Conservation (phyloP, 2,797 vertebrate species). For the Paguma larvata region DNA sequence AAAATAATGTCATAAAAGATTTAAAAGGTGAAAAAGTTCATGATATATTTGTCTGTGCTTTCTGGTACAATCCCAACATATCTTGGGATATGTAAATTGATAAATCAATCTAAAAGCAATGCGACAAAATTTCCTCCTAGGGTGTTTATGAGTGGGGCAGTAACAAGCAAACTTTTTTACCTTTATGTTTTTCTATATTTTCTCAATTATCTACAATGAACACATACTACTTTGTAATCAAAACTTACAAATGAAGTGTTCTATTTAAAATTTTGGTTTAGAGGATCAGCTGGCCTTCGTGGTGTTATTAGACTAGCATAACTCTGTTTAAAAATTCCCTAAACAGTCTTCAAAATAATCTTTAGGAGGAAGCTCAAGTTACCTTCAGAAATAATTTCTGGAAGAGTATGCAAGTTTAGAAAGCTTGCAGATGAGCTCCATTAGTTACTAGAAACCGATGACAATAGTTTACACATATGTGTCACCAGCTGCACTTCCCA, state of each 20-base stretch:
- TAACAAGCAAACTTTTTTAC: neutral
- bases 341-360: neutral
- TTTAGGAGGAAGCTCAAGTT: neutral
- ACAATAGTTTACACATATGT: neutral
- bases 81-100: neutral
- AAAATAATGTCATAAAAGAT: neutral
- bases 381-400: neutral
- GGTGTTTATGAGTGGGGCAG: neutral
- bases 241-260: neutral
- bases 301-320: neutral
- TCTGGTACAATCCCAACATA: neutral
- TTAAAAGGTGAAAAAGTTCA: neutral
- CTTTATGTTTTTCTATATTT: neutral
- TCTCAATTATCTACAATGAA: neutral
- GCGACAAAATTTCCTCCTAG: neutral
- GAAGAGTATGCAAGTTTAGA: neutral
- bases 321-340: constrained; percentile 4
- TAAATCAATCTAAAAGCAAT: neutral
- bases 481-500: neutral
- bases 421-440: neutral
- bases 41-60: neutral
- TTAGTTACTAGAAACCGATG: neutral
- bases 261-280: neutral
- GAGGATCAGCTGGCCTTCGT: neutral
- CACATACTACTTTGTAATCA: neutral